These are phyloP conservation scores for Dendrophyllia cribrosa DNA, from an alignment of 64 coral and sea anemone genomes.

Conservation along the genomic window DNA sequence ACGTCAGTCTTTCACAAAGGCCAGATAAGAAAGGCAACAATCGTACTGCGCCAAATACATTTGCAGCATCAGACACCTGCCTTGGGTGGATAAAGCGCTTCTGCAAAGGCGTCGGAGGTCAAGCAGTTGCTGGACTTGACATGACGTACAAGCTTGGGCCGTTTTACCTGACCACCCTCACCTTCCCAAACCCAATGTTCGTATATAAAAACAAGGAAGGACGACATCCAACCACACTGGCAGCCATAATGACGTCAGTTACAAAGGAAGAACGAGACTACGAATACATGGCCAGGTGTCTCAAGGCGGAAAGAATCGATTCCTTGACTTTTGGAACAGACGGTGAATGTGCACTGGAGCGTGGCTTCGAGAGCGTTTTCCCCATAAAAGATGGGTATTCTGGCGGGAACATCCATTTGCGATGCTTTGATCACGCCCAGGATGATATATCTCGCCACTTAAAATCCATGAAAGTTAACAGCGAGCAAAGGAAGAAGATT, in stretches of 20 bases:
- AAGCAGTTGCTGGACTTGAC: constrained; percentile 52
- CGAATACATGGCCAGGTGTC: constrained; percentile 48
- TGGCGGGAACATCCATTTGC: constrained; percentile 49
- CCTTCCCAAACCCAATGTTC: constrained; percentile 78
- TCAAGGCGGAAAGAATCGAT: constrained; percentile 20
- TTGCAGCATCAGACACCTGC: constrained; percentile 46
- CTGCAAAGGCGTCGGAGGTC: constrained; percentile 1
- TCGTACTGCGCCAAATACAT: constrained; percentile 27
- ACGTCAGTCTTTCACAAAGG: constrained; percentile 32
- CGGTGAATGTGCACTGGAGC: constrained; percentile 67
- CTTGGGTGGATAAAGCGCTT: constrained; percentile 37
- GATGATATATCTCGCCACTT: constrained; percentile 27
- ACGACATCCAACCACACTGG: constrained; percentile 72
- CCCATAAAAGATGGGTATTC: background rate
- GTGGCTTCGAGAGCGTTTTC: constrained; percentile 54
- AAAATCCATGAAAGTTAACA: constrained; percentile 30
- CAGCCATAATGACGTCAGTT: constrained; percentile 60
- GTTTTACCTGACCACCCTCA: constrained; percentile 56
- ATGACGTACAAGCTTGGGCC: constrained; percentile 75
- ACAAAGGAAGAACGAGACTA: constrained; percentile 54
- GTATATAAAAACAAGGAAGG: constrained; percentile 52
- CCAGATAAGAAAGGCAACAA: constrained; percentile 18
- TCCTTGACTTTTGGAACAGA: constrained; percentile 64
- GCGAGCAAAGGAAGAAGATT: too few relatives aligned
- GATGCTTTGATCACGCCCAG: constrained; percentile 65